Conservation (phyloP, 2,113 vertebrate genomes). For the Siniperca knerii region DNA sequence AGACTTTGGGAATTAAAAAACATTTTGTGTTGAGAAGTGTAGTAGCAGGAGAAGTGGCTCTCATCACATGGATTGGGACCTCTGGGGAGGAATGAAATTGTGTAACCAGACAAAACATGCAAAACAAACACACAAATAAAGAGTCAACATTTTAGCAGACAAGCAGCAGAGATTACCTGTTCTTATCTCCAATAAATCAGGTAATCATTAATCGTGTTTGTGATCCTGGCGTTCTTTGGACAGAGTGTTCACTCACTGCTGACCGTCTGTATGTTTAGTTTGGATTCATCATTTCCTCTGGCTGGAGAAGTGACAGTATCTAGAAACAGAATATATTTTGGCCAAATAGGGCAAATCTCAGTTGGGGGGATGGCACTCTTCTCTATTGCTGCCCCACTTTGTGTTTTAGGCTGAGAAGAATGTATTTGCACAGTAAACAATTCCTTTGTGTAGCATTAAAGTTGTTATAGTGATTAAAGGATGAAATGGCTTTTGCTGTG, state of each 20-base stretch:
- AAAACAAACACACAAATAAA: not conserved
- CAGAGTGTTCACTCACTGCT: not conserved
- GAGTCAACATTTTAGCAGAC: not conserved
- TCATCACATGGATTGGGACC: not conserved
- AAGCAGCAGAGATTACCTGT: not conserved
- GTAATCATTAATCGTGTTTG: conserved; percentile 17
- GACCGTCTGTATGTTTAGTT: not conserved
- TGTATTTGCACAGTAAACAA: conserved; percentile 32
- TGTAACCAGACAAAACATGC: not conserved
- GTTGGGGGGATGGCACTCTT: not conserved
- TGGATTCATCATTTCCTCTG: not conserved
- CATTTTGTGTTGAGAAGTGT: conserved; percentile 2
- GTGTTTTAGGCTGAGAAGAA: conserved; percentile 19
- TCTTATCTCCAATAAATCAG: not conserved
- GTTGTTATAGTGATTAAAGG: conserved; percentile 4
- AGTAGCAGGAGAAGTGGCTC: not conserved
- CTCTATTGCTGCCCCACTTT: not conserved
- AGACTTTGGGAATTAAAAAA: not conserved
- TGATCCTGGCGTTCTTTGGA: conserved; percentile 1
- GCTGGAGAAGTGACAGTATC: not conserved
- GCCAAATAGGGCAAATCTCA: conserved; percentile 50
- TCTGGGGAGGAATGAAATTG: not conserved
- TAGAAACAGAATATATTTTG: conserved; percentile 24
- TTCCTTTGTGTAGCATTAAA: not conserved
- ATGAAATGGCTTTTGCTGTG: conserved; percentile 5